Conservation (phyloP, 2,113 vertebrate species). For the Camelus dromedarius region DNA sequence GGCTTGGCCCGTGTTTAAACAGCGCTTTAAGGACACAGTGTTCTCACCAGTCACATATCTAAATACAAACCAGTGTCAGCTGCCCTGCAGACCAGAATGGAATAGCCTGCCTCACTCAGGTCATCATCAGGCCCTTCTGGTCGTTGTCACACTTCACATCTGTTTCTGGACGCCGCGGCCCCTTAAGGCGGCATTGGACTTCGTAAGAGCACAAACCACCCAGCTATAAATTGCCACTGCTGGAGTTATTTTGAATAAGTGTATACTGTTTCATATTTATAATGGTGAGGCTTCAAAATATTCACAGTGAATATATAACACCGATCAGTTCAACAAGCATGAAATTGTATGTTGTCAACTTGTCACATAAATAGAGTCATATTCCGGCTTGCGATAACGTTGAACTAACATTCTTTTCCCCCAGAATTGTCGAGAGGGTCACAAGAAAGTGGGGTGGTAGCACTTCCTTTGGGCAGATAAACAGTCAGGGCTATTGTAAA, state of each 20-base stretch:
- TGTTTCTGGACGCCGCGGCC: conserved; percentile 88
- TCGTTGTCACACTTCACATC: conserved; percentile 89
- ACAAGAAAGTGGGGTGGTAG: conserved; percentile 68
- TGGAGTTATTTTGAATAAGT: conserved; percentile 91
- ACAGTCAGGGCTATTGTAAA: conserved; percentile 69
- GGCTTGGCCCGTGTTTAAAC: conserved; percentile 88
- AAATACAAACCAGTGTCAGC: conserved; percentile 91
- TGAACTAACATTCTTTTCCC: conserved; percentile 85
- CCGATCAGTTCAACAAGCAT: conserved; percentile 92
- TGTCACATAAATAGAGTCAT: conserved; percentile 91
- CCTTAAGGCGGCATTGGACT: conserved; percentile 88
- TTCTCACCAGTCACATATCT: conserved; percentile 87
- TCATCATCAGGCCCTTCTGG: conserved; percentile 89
- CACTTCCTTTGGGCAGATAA: conserved; percentile 75
- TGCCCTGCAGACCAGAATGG: conserved; percentile 88
- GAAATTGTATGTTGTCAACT: conserved; percentile 93
- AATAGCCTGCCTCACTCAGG: conserved; percentile 87
- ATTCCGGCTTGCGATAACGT: conserved; percentile 87
- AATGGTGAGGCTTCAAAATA: conserved; percentile 89
- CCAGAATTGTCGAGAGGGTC: conserved; percentile 82
- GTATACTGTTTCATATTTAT: conserved; percentile 92
- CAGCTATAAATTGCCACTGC: conserved; percentile 88
- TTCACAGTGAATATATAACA: conserved; percentile 90
- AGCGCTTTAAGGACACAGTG: conserved; percentile 88
- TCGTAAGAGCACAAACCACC: conserved; percentile 84